Conservation (phyloP, 2,797 vertebrate genomes). For the Acrocephalus scirpaceus region DNA sequence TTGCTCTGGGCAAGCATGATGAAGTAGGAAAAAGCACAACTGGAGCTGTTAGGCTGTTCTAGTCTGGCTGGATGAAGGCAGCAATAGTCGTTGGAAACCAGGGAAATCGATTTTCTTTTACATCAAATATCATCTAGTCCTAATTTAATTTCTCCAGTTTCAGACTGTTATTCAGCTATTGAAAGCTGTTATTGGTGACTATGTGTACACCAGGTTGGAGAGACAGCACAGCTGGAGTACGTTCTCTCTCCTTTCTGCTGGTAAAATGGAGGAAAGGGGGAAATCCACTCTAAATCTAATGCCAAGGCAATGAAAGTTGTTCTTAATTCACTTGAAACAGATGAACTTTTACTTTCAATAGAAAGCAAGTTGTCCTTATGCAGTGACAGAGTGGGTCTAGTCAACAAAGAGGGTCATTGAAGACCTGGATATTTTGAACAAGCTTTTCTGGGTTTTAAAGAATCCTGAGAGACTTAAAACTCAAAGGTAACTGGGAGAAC, state of each 20-base stretch:
- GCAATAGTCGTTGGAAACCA: neutral
- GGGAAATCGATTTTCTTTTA: neutral
- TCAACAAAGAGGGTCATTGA: neutral
- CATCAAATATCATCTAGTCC: neutral
- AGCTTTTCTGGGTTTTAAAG: neutral
- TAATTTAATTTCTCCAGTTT: neutral
- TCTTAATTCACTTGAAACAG: neutral
- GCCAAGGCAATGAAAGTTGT: neutral
- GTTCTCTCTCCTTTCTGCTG: neutral
- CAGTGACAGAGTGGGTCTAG: neutral
- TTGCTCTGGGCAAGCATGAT: neutral
- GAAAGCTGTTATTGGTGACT: neutral
- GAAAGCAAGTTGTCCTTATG: neutral
- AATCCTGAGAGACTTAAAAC: neutral
- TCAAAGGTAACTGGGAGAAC: neutral
- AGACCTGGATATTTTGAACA: neutral
- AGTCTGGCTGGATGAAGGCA: neutral
- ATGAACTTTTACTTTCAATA: neutral
- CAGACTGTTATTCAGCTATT: neutral
- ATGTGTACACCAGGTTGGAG: neutral
- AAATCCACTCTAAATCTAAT: neutral
- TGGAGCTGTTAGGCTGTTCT: neutral
- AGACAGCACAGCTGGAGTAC: neutral
- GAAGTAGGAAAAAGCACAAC: neutral
- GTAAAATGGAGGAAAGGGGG: neutral